Percentiles rank a stretch among this genome's conserved stretches.
These are phyloP conservation scores for Ichneumon xanthorius DNA, from an alignment of 2,888 invertebrate species.

Conservation along the genomic window DNA sequence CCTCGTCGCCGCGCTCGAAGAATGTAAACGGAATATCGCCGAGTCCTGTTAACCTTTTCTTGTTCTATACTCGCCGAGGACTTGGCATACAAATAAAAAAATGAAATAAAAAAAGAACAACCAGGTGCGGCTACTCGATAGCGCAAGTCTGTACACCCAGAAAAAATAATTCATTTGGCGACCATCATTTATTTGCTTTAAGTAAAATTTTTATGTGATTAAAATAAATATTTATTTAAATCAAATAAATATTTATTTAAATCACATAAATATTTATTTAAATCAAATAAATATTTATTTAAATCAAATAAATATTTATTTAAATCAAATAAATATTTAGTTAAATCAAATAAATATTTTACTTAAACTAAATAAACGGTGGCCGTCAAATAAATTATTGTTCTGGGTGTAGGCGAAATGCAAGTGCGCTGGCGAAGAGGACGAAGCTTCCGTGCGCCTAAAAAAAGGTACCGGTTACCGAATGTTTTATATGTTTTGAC, in stretches of 20 bases:
- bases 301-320: too few relatives aligned
- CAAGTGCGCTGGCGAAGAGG: constrained; percentile 14
- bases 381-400: too few relatives aligned
- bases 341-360: too few relatives aligned
- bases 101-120: constrained; percentile 51
- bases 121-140: constrained; percentile 54
- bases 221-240: too few relatives aligned
- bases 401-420: not conserved
- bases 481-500: not conserved
- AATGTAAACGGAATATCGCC: constrained; percentile 81
- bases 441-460: constrained; percentile 30
- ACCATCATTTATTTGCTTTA: too few relatives aligned
- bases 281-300: too few relatives aligned
- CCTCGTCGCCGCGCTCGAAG: constrained; percentile 69
- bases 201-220: too few relatives aligned
- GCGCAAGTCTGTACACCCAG: constrained; percentile 6
- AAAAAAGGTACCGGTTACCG: constrained; percentile 22
- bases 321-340: too few relatives aligned
- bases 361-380: too few relatives aligned
- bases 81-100: constrained; percentile 33
- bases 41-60: constrained; percentile 82
- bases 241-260: too few relatives aligned
- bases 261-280: too few relatives aligned
- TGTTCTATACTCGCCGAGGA: constrained; percentile 72
- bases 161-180: too few relatives aligned